Conservation (phyloP, 2,888 invertebrate species). For the Elegia similella region DNA sequence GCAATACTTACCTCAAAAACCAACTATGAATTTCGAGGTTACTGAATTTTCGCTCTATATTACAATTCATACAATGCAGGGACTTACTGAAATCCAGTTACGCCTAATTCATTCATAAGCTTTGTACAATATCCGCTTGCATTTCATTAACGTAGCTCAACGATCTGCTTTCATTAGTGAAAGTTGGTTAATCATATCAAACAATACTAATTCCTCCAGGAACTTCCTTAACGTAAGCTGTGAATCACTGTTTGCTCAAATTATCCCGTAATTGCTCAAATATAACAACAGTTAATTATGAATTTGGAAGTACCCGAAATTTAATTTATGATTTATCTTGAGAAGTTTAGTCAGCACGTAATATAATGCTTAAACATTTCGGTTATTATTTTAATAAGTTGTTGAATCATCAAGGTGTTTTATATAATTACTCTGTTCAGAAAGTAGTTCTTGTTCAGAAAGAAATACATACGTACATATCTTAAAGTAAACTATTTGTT, state of each 20-base stretch:
- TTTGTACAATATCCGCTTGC: background rate
- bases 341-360: constrained; percentile 20
- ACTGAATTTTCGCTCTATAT: background rate
- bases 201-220: constrained; percentile 43
- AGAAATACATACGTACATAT: no score
- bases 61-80: background rate
- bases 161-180: constrained; percentile 33
- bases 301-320: constrained; percentile 32
- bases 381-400: constrained; percentile 1
- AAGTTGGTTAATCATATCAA: constrained; percentile 45
- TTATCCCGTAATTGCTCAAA: constrained; percentile 51
- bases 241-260: constrained; percentile 44
- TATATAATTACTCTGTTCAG: no score
- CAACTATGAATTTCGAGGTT: background rate
- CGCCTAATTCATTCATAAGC: background rate
- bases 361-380: constrained; percentile 13
- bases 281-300: constrained; percentile 40
- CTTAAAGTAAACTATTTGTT: no score
- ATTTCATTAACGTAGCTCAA: constrained; percentile 4
- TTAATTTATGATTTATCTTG: constrained; percentile 29
- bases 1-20: no score
- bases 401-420: background rate
- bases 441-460: no score
- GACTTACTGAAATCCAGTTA: background rate
- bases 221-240: constrained; percentile 36